Conservation (phyloP, 2,113 vertebrate genomes). For the Podarcis cretensis region DNA sequence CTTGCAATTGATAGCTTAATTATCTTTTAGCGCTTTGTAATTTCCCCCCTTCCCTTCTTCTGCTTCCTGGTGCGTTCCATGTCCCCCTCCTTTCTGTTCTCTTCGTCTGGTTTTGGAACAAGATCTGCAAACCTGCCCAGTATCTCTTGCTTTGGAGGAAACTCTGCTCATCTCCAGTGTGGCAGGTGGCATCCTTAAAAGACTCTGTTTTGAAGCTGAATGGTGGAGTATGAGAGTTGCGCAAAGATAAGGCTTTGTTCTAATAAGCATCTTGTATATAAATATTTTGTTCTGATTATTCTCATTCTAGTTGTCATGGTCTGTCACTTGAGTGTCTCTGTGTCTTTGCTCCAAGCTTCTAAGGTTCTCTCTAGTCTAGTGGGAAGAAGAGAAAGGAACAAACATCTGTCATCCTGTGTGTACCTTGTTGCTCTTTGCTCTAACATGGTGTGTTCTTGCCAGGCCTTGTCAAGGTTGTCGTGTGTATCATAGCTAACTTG, state of each 20-base stretch:
- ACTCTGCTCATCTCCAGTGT: slow-evolving; percentile 20
- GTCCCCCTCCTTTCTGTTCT: too few species aligned
- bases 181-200: slow-evolving; percentile 32
- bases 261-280: not conserved
- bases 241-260: not conserved
- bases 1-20: slow-evolving; percentile 18
- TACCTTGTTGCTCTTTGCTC: not conserved
- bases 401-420: not conserved
- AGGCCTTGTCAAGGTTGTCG: slow-evolving; percentile 26
- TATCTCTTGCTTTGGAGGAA: slow-evolving; percentile 3
- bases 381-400: slow-evolving; percentile 25
- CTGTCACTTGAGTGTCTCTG: slow-evolving; percentile 21
- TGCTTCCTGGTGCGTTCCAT: not conserved
- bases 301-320: slow-evolving; percentile 30
- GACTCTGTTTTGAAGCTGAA: slow-evolving; percentile 36
- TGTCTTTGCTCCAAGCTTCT: not conserved
- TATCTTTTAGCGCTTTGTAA: slow-evolving; percentile 29
- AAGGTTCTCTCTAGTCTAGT: slow-evolving; percentile 8
- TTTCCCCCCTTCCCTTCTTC: too few species aligned
- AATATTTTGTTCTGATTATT: slow-evolving; percentile 35
- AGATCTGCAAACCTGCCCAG: slow-evolving; percentile 32
- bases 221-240: slow-evolving; percentile 15
- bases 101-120: not conserved
- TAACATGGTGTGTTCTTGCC: not conserved
- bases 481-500: slow-evolving; percentile 4